Evolutionary conservation across 2,888 invertebrate genomes (phyloP).

Genomic region (Rhamnusium bicolor): DNA sequence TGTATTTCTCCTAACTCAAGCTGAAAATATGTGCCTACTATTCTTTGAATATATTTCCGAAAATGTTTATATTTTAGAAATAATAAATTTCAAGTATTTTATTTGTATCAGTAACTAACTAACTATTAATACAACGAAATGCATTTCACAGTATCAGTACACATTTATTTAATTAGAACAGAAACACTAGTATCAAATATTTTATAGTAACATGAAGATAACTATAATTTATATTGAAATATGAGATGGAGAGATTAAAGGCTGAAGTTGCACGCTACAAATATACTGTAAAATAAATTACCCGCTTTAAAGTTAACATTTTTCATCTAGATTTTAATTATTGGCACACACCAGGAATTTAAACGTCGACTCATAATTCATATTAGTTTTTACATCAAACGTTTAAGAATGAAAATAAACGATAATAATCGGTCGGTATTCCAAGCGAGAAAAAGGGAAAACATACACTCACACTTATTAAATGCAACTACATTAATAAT

Average conservation of each 20-base stretch:
- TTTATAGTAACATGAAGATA: not conserved
- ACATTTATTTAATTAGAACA: not conserved
- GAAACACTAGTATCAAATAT: not conserved
- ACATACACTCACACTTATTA: slow-evolving; percentile 49
- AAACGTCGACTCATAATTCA: slow-evolving; percentile 35
- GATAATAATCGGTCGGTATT: slow-evolving; percentile 19
- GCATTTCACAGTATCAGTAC: not conserved
- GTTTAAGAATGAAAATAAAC: slow-evolving; percentile 37
- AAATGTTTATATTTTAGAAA: too few relatives aligned
- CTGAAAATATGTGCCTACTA: too few relatives aligned
- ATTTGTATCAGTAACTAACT: too few relatives aligned
- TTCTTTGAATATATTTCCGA: too few relatives aligned
- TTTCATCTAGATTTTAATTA: slow-evolving; percentile 42
- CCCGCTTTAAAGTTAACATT: slow-evolving; percentile 32
- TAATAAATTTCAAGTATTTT: too few relatives aligned
- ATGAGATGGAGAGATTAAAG: slow-evolving; percentile 34
- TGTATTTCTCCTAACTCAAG: too few relatives aligned
- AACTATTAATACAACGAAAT: too few relatives aligned
- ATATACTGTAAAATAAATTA: slow-evolving; percentile 32
- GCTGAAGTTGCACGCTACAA: slow-evolving; percentile 34
- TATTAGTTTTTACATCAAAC: slow-evolving; percentile 39
- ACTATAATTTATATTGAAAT: slow-evolving; percentile 32
- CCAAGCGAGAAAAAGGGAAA: slow-evolving; percentile 16
- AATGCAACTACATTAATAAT: slow-evolving; percentile 53
- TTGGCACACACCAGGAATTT: slow-evolving; percentile 41